These are phyloP conservation scores for Chiroxiphia lanceolata DNA, from an alignment of 2,797 vertebrate species.

Conservation along the genomic window DNA sequence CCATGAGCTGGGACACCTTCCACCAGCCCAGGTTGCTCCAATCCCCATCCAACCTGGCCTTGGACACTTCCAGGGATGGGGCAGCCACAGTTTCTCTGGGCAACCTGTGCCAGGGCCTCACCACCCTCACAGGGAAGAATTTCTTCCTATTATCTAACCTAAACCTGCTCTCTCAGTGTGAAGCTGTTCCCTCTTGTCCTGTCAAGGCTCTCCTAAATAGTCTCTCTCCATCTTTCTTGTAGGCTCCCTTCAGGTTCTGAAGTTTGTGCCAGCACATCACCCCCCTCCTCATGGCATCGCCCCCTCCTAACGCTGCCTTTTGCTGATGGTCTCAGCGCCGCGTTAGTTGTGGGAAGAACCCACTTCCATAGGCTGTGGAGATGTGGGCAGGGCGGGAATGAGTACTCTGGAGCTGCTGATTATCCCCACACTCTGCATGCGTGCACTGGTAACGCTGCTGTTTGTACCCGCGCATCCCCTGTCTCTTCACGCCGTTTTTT, in stretches of 20 bases:
- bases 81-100: background rate
- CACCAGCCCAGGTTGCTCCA: background rate
- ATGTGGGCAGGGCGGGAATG: background rate
- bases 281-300: background rate
- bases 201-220: background rate
- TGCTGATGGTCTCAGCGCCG: background rate
- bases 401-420: background rate
- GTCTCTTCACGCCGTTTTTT: background rate
- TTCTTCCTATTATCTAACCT: background rate
- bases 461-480: background rate
- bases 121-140: background rate
- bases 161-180: background rate
- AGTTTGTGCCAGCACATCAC: background rate
- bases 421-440: fast-evolving
- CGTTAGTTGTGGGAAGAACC: background rate
- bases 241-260: background rate
- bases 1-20: background rate
- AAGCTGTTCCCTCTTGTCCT: background rate
- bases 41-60: fast-evolving
- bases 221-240: background rate
- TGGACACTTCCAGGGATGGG: background rate
- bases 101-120: background rate
- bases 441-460: background rate
- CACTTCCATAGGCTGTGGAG: background rate
- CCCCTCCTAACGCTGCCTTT: background rate